Conservation (phyloP, 1,140 invertebrate species). For the Drosophila erecta region DNA sequence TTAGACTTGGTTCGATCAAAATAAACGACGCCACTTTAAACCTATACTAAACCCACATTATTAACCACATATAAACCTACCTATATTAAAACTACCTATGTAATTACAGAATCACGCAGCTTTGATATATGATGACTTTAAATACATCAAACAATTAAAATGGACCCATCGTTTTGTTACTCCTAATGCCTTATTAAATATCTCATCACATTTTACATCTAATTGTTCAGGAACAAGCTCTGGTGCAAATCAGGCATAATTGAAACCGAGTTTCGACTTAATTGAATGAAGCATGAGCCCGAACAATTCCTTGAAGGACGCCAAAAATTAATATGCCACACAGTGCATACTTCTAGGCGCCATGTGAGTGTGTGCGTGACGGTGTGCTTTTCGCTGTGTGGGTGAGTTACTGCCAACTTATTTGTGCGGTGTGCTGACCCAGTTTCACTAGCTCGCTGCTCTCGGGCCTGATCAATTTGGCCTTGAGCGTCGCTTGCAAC, state of each 20-base stretch:
- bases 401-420: conserved; percentile 60
- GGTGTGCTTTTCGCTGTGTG: conserved; percentile 2
- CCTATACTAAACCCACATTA: too few relatives aligned
- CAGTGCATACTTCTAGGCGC: conserved; percentile 8
- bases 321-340: conserved; percentile 12
- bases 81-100: too few relatives aligned
- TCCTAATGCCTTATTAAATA: not conserved
- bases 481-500: conserved; percentile 48
- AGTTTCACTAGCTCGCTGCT: conserved; percentile 47
- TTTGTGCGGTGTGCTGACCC: conserved; percentile 51
- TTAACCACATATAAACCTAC: too few relatives aligned
- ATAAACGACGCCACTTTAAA: too few relatives aligned
- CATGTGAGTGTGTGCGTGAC: not conserved
- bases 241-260: conserved; percentile 14
- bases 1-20: too few relatives aligned
- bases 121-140: too few relatives aligned
- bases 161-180: too few relatives aligned
- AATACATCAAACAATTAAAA: too few relatives aligned
- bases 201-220: not conserved
- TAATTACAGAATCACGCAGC: too few relatives aligned
- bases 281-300: conserved; percentile 30
- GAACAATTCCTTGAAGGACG: conserved; percentile 17
- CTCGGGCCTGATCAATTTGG: conserved; percentile 60
- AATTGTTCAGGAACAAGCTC: conserved; percentile 9
- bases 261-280: conserved; percentile 20